phyloP scores from a whole-genome alignment of 2,888 invertebrate species.

The Dicroscelio sp. region DNA sequence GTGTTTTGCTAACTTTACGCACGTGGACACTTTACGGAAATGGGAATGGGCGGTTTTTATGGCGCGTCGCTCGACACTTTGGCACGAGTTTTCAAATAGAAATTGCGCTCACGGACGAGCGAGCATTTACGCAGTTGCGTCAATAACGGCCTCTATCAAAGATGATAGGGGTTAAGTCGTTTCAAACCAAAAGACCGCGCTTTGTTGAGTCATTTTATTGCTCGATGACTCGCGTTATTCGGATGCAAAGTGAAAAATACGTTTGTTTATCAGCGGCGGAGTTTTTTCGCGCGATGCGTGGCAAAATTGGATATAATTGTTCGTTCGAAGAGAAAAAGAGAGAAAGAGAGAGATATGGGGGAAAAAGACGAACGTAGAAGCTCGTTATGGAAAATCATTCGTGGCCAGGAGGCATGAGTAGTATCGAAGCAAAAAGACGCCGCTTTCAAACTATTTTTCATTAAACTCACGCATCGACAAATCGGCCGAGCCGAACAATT shows the following conservation, averaged over 20 bases:
- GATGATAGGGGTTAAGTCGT: slow-evolving; percentile 56
- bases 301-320: too few species aligned
- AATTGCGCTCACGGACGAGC: slow-evolving; percentile 9
- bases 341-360: too few species aligned
- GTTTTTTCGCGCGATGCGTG: too few species aligned
- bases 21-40: not conserved
- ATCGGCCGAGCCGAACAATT: slow-evolving; percentile 35
- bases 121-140: slow-evolving; percentile 57
- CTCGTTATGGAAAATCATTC: not conserved
- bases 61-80: slow-evolving; percentile 12
- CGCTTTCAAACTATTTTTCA: slow-evolving; percentile 51
- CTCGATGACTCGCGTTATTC: too few species aligned
- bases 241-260: too few species aligned
- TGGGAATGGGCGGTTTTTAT: slow-evolving; percentile 19
- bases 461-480: slow-evolving; percentile 41
- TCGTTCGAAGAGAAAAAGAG: too few species aligned
- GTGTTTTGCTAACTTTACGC: too few species aligned
- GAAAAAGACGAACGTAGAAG: not conserved
- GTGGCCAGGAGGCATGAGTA: not conserved
- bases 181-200: not conserved
- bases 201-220: not conserved
- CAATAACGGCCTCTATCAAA: slow-evolving; percentile 51
- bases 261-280: too few species aligned
- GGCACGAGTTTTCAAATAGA: slow-evolving; percentile 49
- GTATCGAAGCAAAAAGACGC: not conserved